phyloP scores from a whole-genome alignment of 2,113 vertebrate species.

The Gnathonemus echidnorhynchus region DNA sequence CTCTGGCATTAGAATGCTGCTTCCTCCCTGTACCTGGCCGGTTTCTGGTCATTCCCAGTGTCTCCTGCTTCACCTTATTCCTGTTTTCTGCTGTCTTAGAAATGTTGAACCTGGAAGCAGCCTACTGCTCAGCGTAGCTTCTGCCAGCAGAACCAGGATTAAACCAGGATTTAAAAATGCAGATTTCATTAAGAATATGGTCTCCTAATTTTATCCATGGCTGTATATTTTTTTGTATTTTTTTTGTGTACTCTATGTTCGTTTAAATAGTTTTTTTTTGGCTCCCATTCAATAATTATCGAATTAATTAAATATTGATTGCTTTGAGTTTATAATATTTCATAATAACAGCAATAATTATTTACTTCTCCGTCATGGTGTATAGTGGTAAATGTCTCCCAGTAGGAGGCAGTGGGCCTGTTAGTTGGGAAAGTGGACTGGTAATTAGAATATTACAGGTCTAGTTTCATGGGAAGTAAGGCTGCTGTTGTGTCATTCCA shows the following conservation, averaged over 20 bases:
- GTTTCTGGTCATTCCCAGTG: too few species aligned
- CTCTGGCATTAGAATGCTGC: too few species aligned
- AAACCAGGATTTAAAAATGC: too few species aligned
- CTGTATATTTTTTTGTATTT: neutral
- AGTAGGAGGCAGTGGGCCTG: neutral
- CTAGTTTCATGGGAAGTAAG: neutral
- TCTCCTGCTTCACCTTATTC: too few species aligned
- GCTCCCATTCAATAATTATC: neutral
- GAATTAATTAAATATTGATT: neutral
- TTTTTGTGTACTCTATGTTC: neutral
- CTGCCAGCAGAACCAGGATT: too few species aligned
- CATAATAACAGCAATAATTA: neutral
- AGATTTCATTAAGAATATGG: too few species aligned
- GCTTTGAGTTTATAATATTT: neutral
- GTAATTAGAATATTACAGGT: neutral
- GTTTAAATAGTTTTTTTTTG: neutral
- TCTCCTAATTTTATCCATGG: too few species aligned
- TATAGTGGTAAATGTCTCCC: neutral
- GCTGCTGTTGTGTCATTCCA: neutral
- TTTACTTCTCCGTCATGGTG: neutral
- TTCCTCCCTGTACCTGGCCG: too few species aligned
- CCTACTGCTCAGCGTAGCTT: too few species aligned
- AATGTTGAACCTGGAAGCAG: too few species aligned
- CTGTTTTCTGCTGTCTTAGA: too few species aligned
- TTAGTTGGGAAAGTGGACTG: neutral